Evolutionary conservation across 2,113 vertebrate genomes (phyloP).

Genomic region (Cavia porcellus): DNA sequence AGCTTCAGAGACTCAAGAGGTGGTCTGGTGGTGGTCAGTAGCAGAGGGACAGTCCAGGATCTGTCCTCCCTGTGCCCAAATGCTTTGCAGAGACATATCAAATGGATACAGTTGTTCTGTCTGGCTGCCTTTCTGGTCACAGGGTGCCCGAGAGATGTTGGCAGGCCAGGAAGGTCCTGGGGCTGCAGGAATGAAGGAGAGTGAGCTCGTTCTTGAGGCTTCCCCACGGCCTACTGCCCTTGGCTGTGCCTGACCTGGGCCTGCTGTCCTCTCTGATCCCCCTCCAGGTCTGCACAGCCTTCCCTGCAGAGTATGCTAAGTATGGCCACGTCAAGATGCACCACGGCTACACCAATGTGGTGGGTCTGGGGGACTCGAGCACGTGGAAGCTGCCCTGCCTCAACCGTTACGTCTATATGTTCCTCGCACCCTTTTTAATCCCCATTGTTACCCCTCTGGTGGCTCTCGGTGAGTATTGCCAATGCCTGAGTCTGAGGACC

Average conservation of each 20-base stretch:
- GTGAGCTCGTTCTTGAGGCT: not conserved
- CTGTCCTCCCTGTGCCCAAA: not conserved
- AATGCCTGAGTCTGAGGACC: accelerated
- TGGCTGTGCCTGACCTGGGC: not conserved
- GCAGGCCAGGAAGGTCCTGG: not conserved
- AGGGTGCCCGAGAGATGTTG: not conserved
- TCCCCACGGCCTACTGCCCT: not conserved
- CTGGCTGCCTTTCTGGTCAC: not conserved
- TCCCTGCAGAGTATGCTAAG: slow-evolving; percentile 89
- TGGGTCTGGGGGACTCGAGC: slow-evolving; percentile 96
- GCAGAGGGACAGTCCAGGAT: not conserved
- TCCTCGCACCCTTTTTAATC: slow-evolving; percentile 91
- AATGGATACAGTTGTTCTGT: not conserved
- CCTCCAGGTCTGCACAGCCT: slow-evolving; percentile 93
- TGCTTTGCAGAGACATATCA: not conserved
- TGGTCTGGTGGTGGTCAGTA: not conserved
- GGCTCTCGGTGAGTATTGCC: slow-evolving; percentile 89
- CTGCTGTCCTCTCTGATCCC: not conserved
- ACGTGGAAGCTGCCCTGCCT: slow-evolving; percentile 94
- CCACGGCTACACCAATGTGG: slow-evolving; percentile 95
- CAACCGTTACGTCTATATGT: slow-evolving; percentile 93
- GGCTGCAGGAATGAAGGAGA: not conserved
- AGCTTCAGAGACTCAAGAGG: not conserved
- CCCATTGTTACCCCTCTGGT: slow-evolving; percentile 94
- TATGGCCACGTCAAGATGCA: slow-evolving; percentile 95